A percentile compares a stretch with the other conserved stretches of the same genome.
These are phyloP conservation scores for Drosophila dives DNA, from an alignment of 2,888 invertebrate genomes.

Conservation along the genomic window DNA sequence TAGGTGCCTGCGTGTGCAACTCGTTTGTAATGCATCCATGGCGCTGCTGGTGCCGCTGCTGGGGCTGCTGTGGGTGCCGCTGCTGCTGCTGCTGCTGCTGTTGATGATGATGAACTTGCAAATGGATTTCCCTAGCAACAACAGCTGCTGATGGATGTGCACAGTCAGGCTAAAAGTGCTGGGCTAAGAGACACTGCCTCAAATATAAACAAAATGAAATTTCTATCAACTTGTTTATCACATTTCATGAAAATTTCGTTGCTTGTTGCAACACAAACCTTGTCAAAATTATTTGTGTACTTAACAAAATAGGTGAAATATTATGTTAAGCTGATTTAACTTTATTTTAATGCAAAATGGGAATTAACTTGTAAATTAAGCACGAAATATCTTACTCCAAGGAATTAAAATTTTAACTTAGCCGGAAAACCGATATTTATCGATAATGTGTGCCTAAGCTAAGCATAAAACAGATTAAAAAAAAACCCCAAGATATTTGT, in stretches of 20 bases:
- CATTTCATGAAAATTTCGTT: neutral
- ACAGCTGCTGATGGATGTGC: conserved; percentile 42
- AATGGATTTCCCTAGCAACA: conserved; percentile 59
- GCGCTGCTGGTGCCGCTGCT: conserved; percentile 10
- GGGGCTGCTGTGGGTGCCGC: conserved; percentile 9
- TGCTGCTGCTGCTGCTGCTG: conserved; percentile 1
- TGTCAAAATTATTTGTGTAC: neutral
- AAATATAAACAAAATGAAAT: neutral
- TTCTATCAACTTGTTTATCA: neutral
- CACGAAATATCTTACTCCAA: neutral
- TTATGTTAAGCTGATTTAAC: neutral
- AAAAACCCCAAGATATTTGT: too few species aligned
- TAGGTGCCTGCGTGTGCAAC: conserved; percentile 18
- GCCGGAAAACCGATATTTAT: neutral
- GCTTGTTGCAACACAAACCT: neutral
- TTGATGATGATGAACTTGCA: conserved; percentile 51
- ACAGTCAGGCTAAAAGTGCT: neutral
- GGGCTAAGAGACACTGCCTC: neutral
- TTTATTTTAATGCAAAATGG: neutral
- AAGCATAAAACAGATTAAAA: neutral
- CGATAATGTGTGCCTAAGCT: neutral
- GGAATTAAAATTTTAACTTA: neutral
- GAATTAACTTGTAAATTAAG: neutral
- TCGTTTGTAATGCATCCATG: conserved; percentile 54
- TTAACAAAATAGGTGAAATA: neutral